These are phyloP conservation scores for Pocillopora verrucosa DNA, from an alignment of 64 coral and sea anemone genomes.

Conservation along the genomic window DNA sequence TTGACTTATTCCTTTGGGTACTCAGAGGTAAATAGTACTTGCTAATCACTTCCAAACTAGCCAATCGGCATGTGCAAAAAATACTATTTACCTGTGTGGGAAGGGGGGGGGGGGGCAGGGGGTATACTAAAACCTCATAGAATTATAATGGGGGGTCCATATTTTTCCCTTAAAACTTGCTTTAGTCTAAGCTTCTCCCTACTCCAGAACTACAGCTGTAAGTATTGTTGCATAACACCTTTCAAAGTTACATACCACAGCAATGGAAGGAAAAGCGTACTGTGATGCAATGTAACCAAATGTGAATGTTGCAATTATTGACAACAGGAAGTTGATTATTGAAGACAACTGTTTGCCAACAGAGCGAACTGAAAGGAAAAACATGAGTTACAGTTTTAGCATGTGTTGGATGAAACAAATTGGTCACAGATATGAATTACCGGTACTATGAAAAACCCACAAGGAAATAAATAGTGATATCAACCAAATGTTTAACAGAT, in stretches of 20 bases:
- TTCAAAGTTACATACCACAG: slow-evolving; percentile 55
- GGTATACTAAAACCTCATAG: too few species aligned
- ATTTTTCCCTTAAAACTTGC: not conserved
- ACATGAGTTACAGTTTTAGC: not conserved
- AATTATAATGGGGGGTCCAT: too few species aligned
- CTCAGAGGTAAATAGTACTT: too few species aligned
- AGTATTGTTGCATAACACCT: not conserved
- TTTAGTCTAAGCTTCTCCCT: not conserved
- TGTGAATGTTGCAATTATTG: slow-evolving; percentile 67
- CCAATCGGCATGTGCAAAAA: too few species aligned
- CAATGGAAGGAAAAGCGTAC: slow-evolving; percentile 80
- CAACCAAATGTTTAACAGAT: too few species aligned
- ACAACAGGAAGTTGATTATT: slow-evolving; percentile 80
- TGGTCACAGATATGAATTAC: too few species aligned
- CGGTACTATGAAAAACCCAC: too few species aligned
- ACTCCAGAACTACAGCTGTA: not conserved
- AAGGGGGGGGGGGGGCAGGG: too few species aligned
- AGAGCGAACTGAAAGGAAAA: slow-evolving; percentile 73
- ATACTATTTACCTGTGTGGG: too few species aligned
- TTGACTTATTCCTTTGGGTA: too few species aligned
- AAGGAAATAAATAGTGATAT: too few species aligned
- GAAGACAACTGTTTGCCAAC: slow-evolving; percentile 71
- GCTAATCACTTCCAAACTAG: too few species aligned
- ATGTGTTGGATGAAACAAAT: not conserved
- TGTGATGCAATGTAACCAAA: slow-evolving; percentile 88